Base-by-base conservation (phyloP, 92 coral and sea anemone species). In the Heteractis magnifica region DNA sequence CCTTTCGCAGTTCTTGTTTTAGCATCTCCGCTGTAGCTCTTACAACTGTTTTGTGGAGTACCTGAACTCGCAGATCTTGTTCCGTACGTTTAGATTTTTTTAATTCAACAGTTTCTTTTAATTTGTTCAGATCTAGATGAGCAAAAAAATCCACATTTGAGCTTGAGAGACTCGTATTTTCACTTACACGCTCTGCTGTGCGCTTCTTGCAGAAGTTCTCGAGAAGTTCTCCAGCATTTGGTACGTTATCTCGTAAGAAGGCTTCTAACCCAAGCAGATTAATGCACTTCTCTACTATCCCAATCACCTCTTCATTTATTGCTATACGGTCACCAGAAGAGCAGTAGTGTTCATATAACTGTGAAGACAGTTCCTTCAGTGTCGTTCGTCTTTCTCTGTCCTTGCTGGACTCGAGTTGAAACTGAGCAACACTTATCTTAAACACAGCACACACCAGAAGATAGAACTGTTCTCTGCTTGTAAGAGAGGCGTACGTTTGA, bases 381-480 rank as follows among this genome's bases (percentile, higher is more conserved):
- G 52, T 71, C 34, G 52, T 8, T 85, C 95, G 55, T 71, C 51
- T 56, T 76, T 71, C 70, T 59, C 62, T 58, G 58, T 79, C 84
- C 10, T 76, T 77, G 8, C 80, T 59, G 65, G 85, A 26, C 21
- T 78, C 20, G 20, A 80, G 59, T 13, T 82, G 92, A 44, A 82
- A 78, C 49, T 81, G 82, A 4, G 91, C 92, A 26, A 94, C 84
- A 52, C 97, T 88, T 1, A 89, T 75, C 72, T 91, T 92, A 85
- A 88, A 93, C 77, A 94, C 85, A 71, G 98, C 98, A 72, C 88
- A 85, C 65, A 88, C 93, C 78, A 95, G 93, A n/a, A 90, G 79
- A 65, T 86, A 92, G 75, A 91, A 95, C 89, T 95, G 94, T 65
- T 95, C 98, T 15, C 98, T 90, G 86, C 98, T 95, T 48, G 91